Base-by-base conservation (phyloP, 2,113 vertebrate species). In the Bolborhynchus lineola region DNA sequence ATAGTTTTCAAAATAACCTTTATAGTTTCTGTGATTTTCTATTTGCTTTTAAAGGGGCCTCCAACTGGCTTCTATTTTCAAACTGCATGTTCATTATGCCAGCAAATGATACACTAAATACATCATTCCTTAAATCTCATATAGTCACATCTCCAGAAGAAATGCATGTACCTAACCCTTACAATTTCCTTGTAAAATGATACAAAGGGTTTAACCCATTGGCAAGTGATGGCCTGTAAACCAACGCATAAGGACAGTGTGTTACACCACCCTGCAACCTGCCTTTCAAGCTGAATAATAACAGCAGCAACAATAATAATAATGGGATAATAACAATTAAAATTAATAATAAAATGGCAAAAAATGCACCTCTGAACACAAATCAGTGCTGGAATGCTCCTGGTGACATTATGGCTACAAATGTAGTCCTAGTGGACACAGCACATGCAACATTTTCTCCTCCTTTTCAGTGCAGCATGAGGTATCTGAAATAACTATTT, bases 21-120 rank as follows among this genome's bases (percentile, higher is more conserved):
- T 68, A 41, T 10, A 26, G n/a, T 74, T 92, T 83, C 68, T 86
- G 41, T 67, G 76, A 86, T 81, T 77, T 71, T 42, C 1, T 41
- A 67, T 50, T 11, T 76, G 11, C 31, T 65, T 89, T 59, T 89
- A n/a, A 89, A 94, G 47, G 3, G 2, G n/a, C 35, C 39, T 78
- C 37, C 65, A 93, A 53, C 11, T 88, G 62, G 57, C 18, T 88
- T 96, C 84, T 93, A 52, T 95, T 97, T 95, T 81, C 90, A 70
- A 83, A 91, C 35, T 11, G 35, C 28, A 72, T 15, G 20, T 50
- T 88, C 65, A 37, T 81, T 68, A 90, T 67, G 67, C 65, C 88
- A 93, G 75, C 28, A 82, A 81, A 90, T 69, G 28, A 55, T 88
- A 84, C 24, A 50, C 33, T 86, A 91, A 57, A 76, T 29, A 78